Evolutionary conservation across 2,888 invertebrate species (phyloP), one percentile per base, ranked within the genome.

Genomic region (Tetrapedia diversipes): DNA sequence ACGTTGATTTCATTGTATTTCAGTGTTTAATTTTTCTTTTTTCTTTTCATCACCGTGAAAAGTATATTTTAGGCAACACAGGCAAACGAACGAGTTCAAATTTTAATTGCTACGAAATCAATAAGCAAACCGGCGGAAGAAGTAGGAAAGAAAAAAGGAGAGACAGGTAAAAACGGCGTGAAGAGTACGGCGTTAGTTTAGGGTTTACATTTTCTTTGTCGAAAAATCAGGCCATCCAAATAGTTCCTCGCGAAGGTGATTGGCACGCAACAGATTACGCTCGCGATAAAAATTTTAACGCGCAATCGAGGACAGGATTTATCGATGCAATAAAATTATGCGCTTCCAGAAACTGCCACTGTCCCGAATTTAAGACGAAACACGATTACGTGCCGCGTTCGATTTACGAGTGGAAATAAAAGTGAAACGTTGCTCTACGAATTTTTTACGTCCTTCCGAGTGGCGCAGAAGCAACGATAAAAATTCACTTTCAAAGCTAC

Each of bases 401-500:
- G 4, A 39, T 47, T 39, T 29, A 3, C 19, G 6, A 22, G 16
- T n/a, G 16, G 27, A 10, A 19, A 16, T 29, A 16, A 51, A 51
- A 27, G 29, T 29, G 14, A 45, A 19, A 45, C 14, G 7, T 8
- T 8, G 6, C 16, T 49, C 2, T 2, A 14, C 27, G 4, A 8
- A 1, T 32, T 34, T 57, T n/a, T 53, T 7, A 7, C 4, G 11
- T 0, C 34, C 34, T 7, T 7, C 3, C 11, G 7, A n/a, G 3
- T 41, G 11, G 10, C 19, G 16, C 29, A n/a, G 24, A 29, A 39
- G 10, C 3, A 19, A 19, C 16, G 8, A 29, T 37, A 27, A 49
- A 66, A 49, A 7, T 57, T 66, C 57, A 57, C 14, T 29, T 67
- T 47, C 27, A n/a, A n/a, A n/a, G 29, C 49, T 39, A 8, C n/a